phyloP scores from a whole-genome alignment of 1,140 invertebrate species.

The Aporrectodea caliginosa region DNA sequence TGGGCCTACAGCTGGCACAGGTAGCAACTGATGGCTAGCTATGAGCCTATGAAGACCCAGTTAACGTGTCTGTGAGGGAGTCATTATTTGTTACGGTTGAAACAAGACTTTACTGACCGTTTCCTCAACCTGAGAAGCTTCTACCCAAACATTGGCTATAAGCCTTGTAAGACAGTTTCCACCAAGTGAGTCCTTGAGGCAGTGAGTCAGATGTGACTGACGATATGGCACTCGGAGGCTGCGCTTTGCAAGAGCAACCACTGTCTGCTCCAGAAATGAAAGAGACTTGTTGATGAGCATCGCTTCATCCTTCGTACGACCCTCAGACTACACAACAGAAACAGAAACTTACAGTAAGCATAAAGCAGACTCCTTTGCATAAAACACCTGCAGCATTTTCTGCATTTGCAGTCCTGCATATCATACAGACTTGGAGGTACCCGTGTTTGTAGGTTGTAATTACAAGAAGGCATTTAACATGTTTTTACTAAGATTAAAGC shows the following conservation, averaged over 20 bases:
- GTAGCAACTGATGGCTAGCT: too few relatives aligned
- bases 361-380: neutral
- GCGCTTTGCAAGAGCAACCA: conserved; percentile 63
- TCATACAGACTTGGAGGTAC: too few relatives aligned
- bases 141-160: conserved; percentile 60
- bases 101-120: conserved; percentile 54
- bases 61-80: too few relatives aligned
- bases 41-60: too few relatives aligned
- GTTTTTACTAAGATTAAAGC: too few relatives aligned
- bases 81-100: too few relatives aligned
- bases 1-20: too few relatives aligned
- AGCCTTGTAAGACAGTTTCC: conserved; percentile 67
- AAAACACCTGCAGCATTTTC: neutral
- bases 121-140: conserved; percentile 54
- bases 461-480: too few relatives aligned
- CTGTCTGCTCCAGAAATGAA: conserved; percentile 68
- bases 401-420: neutral
- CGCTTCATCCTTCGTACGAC: conserved; percentile 59
- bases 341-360: conserved; percentile 9
- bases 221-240: conserved; percentile 64
- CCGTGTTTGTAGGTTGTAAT: too few relatives aligned
- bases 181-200: conserved; percentile 64
- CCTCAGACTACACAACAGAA: conserved; percentile 48
- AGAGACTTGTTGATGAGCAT: conserved; percentile 67
- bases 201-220: conserved; percentile 65